These are phyloP conservation scores for Macrochelys suwanniensis DNA, from an alignment of 2,797 vertebrate genomes.

Conservation along the genomic window DNA sequence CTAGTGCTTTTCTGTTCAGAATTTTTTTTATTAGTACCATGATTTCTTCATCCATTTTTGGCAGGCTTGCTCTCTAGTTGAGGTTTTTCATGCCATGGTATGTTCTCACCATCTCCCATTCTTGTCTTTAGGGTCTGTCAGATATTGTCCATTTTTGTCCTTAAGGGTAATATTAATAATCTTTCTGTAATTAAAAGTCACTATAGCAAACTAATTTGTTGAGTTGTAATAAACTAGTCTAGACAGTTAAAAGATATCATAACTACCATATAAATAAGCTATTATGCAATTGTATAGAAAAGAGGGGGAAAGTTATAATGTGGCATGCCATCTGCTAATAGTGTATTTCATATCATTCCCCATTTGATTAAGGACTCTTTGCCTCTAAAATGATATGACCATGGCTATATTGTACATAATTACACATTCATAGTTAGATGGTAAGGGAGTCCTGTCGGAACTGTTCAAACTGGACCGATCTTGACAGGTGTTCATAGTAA, in stretches of 20 bases:
- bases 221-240: neutral
- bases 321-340: neutral
- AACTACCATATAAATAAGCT: neutral
- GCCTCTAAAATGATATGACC: fast-evolving
- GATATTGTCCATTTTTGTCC: too few relatives aligned
- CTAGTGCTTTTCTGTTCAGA: too few relatives aligned
- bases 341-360: neutral
- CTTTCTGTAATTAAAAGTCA: neutral
- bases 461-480: fast-evolving
- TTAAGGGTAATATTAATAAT: too few relatives aligned
- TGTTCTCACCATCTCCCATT: too few relatives aligned
- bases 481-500: neutral
- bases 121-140: too few relatives aligned
- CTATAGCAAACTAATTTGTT: neutral
- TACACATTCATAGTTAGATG: fast-evolving
- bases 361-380: neutral
- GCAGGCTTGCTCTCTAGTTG: too few relatives aligned
- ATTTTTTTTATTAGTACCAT: too few relatives aligned
- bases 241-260: too few relatives aligned
- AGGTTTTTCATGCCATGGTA: too few relatives aligned
- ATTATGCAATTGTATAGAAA: fast-evolving
- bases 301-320: neutral
- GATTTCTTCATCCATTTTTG: too few relatives aligned
- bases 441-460: fast-evolving
- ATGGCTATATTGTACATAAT: neutral